These are phyloP conservation scores for Apostichopus parvimensis DNA, from an alignment of 35 echinoderm and acorn worm species.

Conservation along the genomic window DNA sequence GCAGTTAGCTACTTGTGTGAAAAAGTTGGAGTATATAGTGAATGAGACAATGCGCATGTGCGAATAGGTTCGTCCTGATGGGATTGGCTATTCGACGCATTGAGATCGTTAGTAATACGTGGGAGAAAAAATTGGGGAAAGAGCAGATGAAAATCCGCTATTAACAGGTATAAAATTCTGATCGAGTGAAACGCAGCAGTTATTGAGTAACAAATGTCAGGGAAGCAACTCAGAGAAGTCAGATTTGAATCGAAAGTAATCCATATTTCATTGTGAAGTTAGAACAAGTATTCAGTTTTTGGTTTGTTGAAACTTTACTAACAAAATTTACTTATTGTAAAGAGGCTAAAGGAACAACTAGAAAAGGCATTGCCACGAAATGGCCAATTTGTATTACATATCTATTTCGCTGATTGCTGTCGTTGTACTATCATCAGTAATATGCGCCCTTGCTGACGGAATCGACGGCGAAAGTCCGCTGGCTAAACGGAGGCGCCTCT, in stretches of 20 bases:
- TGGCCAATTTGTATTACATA: conserved; percentile 36
- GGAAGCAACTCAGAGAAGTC: not conserved
- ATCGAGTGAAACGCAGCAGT: conserved; percentile 2
- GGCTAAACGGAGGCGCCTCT: conserved; percentile 22
- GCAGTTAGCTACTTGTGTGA: not conserved
- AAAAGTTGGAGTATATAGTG: not conserved
- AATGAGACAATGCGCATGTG: not conserved
- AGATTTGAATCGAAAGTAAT: not conserved
- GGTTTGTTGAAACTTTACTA: not conserved
- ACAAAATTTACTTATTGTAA: not conserved
- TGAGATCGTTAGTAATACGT: not conserved
- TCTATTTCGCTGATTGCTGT: conserved; percentile 11
- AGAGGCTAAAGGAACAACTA: not conserved
- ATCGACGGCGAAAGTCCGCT: conserved; percentile 37
- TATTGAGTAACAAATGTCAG: not conserved
- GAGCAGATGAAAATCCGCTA: not conserved
- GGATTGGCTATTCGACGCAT: not conserved
- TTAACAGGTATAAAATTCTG: conserved; percentile 50
- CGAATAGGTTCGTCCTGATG: not conserved
- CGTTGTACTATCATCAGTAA: conserved; percentile 4
- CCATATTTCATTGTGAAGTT: conserved; percentile 4
- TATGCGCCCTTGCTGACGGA: conserved; percentile 1
- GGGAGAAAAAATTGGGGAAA: not conserved
- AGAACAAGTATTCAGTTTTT: not conserved
- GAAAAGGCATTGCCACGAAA: not conserved